Evolutionary conservation across 2,888 invertebrate species (phyloP).

Genomic region (Strigamia transsilvanica): DNA sequence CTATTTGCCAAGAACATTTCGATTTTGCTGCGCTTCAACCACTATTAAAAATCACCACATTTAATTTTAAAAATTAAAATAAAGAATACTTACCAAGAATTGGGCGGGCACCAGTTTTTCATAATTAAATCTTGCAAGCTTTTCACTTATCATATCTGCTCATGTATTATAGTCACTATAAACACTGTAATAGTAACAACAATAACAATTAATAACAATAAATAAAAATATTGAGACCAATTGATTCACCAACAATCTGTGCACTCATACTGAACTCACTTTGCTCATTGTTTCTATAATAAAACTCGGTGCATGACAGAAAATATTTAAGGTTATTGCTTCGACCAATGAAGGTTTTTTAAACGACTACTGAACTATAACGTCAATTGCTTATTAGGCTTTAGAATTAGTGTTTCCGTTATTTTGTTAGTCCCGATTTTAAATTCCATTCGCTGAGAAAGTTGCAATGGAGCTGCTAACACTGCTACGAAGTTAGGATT

Average conservation of each 20-base stretch:
- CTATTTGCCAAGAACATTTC: not conserved
- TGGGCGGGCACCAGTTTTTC: constrained; percentile 35
- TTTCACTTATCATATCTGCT: constrained; percentile 33
- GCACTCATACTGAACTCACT: not conserved
- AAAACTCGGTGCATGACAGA: not conserved
- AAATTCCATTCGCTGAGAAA: no score
- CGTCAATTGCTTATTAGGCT: not conserved
- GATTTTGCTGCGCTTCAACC: not conserved
- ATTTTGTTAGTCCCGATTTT: not conserved
- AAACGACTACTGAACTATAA: not conserved
- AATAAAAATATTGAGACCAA: not conserved
- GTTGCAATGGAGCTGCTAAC: no score
- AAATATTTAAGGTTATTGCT: not conserved
- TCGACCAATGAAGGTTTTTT: not conserved
- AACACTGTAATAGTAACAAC: no score
- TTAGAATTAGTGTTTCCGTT: not conserved
- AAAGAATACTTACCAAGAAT: constrained; percentile 17
- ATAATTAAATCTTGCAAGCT: not conserved
- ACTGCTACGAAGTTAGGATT: no score
- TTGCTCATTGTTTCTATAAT: not conserved
- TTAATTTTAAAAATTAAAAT: not conserved
- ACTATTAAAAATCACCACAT: not conserved
- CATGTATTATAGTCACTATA: not conserved
- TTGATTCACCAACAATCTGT: not conserved
- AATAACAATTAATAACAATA: not conserved